Conservation (phyloP, 2,797 vertebrate species). For the Psittacula echo region DNA sequence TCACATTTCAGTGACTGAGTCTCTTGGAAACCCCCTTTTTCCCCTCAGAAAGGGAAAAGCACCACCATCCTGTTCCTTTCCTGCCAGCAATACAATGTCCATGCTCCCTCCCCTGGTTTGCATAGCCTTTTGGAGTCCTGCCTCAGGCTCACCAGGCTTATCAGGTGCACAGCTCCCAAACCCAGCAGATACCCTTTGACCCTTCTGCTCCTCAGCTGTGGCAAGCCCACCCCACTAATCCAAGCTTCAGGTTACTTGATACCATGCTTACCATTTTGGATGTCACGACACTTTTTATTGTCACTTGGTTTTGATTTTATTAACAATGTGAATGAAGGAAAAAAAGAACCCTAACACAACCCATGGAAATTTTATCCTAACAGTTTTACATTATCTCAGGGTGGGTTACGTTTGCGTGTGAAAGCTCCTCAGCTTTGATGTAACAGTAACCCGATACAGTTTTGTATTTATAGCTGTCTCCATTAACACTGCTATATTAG, state of each 20-base stretch:
- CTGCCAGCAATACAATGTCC: background rate
- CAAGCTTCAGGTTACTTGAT: background rate
- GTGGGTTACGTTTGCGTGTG: background rate
- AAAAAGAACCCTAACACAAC: background rate
- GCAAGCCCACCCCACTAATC: background rate
- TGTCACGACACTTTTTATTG: background rate
- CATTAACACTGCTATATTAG: constrained; percentile 12
- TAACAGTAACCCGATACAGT: background rate
- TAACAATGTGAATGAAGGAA: background rate
- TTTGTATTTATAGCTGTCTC: constrained; percentile 13
- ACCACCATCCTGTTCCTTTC: background rate
- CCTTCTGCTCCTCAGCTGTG: background rate
- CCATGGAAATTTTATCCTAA: background rate
- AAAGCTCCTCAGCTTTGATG: background rate
- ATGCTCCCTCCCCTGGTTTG: background rate
- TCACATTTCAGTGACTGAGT: background rate
- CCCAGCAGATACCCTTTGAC: background rate
- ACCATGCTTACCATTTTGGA: background rate
- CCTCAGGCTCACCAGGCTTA: background rate
- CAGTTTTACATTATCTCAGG: background rate
- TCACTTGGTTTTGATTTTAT: background rate
- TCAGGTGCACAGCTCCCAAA: background rate
- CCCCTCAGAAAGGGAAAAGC: background rate
- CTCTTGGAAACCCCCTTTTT: background rate
- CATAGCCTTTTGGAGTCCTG: background rate